A percentile compares a stretch with the other conserved stretches of the same genome.
Conservation (phyloP, 2,797 vertebrate species). For the Dryobates pubescens region DNA sequence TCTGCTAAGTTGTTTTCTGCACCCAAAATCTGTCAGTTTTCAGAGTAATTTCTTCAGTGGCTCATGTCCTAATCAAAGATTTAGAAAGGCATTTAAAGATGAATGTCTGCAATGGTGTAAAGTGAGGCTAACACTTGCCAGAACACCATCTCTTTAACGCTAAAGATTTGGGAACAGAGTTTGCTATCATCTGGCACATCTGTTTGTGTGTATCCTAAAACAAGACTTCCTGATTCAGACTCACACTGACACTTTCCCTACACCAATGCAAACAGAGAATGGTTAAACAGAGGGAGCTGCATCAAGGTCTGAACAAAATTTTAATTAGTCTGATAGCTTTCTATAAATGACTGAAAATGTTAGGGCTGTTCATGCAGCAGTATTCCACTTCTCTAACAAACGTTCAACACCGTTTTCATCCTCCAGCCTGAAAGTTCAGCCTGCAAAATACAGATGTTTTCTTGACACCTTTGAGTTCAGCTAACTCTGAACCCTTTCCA, state of each 20-base stretch:
- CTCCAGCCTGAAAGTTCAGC: not conserved
- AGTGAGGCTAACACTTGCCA: not conserved
- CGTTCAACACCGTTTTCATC: not conserved
- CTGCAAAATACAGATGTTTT: not conserved
- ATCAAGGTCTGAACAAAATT: not conserved
- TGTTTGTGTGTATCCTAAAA: not conserved
- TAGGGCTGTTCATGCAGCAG: not conserved
- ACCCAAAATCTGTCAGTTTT: not conserved
- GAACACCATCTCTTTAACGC: not conserved
- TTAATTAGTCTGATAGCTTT: not conserved
- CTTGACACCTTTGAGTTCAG: not conserved
- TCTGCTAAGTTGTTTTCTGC: not conserved
- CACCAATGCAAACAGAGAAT: accelerated
- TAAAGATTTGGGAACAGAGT: not conserved
- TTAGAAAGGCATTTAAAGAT: not conserved
- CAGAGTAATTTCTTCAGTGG: not conserved
- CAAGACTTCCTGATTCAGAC: not conserved
- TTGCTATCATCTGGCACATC: not conserved
- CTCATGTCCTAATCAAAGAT: not conserved
- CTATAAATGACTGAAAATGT: not conserved
- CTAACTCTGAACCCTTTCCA: not conserved
- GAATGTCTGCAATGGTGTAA: not conserved
- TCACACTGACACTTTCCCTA: not conserved
- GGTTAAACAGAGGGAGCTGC: not conserved
- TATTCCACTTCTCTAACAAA: not conserved